Base-by-base conservation (phyloP, 2,113 vertebrate species). In the Larimichthys polyactis region DNA sequence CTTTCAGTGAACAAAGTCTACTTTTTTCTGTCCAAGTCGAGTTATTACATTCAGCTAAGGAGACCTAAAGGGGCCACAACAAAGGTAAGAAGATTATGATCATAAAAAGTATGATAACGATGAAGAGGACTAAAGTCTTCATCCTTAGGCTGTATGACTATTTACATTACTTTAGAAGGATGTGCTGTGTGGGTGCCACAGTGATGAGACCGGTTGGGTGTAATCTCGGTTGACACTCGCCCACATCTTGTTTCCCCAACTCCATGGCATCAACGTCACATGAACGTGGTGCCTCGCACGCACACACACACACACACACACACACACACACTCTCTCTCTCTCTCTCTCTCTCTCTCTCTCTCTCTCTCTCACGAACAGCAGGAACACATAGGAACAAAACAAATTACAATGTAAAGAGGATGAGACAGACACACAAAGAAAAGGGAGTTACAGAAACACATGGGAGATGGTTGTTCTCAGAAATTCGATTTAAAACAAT, bases 211-310 rank as follows among this genome's bases (percentile, higher is more conserved):
- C 12, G n/a, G 71, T 57, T 77, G 74, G 82, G 72, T 67, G 64
- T 93, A 94, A 93, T 92, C 69, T 15, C 36, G 64, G 20, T 77
- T 89, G 93, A 94, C 94, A 93, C 68, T 82, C 86, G 80, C 90
- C 91, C 87, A 91, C 91, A 81, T 89, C 79, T 88, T 86, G 59
- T 81, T 70, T 85, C 54, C 73, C 66, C 58, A 71, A 74, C 79
- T 87, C 64, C 48, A 63, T 65, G 43, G 63, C 57, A 73, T 82
- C 77, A 68, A 69, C 51, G 49, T 65, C 71, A 71, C n/a, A 14
- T 46, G 44, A 40, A 40, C 36, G 15, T 70, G 65, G 29, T 48
- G 20, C 27, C 57, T 40, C 36, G 12, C 0, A 22, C 49, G 73
- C 54, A 72, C 48, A 67, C 32, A 72, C 29, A 73, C 11, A 66